phyloP scores from a whole-genome alignment of 2,888 invertebrate genomes.

The Acanthosepion lycidas region DNA sequence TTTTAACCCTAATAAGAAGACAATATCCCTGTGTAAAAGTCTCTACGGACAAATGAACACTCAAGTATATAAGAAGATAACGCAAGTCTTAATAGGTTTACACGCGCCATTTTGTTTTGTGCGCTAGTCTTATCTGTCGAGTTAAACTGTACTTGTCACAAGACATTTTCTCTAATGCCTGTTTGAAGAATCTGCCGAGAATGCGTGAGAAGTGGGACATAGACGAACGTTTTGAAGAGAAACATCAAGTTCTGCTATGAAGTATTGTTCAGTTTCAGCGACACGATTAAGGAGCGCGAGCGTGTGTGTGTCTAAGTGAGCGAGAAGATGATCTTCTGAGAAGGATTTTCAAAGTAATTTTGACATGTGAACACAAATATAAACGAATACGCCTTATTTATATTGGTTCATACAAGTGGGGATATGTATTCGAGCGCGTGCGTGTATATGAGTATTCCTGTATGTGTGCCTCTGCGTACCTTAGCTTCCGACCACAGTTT shows the following conservation, averaged over 20 bases:
- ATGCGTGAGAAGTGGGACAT: not conserved
- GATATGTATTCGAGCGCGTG: not conserved
- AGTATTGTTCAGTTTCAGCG: not conserved
- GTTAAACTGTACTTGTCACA: slow-evolving; percentile 33
- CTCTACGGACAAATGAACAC: slow-evolving; percentile 3
- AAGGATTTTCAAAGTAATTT: not conserved
- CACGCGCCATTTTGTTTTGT: slow-evolving; percentile 21
- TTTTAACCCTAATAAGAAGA: not conserved
- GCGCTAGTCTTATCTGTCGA: not conserved
- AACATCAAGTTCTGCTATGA: not conserved
- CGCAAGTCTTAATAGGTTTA: slow-evolving; percentile 8
- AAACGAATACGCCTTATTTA: not conserved
- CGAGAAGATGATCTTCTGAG: slow-evolving; percentile 14
- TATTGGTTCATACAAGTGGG: not conserved
- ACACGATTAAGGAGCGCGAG: not conserved
- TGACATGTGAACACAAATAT: slow-evolving; percentile 21
- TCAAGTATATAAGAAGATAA: slow-evolving; percentile 8
- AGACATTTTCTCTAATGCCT: not conserved
- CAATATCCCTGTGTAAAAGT: not conserved
- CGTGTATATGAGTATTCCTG: not conserved
- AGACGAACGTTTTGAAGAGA: not conserved
- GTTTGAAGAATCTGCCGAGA: not conserved
- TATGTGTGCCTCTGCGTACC: not conserved
- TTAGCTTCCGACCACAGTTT: not conserved
- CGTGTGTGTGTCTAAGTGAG: not conserved